A percentile compares a stretch with the other conserved stretches of the same genome.
Evolutionary conservation across 1,140 invertebrate species (phyloP).

Genomic region (Neocloeon triangulifer): DNA sequence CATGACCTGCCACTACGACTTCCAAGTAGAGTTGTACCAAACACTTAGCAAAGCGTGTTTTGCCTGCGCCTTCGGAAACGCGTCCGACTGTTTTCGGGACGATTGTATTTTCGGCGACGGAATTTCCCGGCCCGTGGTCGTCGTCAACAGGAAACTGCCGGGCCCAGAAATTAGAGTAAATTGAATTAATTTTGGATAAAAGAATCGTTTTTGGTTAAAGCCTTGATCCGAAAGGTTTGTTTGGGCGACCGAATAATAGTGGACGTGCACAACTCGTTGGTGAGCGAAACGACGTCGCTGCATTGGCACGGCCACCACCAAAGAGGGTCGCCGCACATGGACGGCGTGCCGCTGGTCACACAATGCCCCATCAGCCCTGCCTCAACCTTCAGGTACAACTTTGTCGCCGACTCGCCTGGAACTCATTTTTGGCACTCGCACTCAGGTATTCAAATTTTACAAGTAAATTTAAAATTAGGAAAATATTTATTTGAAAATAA

Average conservation of each 20-base stretch:
- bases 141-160: constrained; percentile 68
- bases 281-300: constrained; percentile 3
- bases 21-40: constrained; percentile 52
- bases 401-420: constrained; percentile 10
- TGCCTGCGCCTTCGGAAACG: constrained; percentile 52
- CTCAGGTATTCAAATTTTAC: neutral
- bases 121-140: constrained; percentile 39
- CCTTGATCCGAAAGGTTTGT: constrained; percentile 12
- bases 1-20: constrained; percentile 43
- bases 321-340: constrained; percentile 9
- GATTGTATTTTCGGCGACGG: constrained; percentile 72
- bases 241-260: constrained; percentile 17
- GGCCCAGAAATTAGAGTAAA: constrained; percentile 64
- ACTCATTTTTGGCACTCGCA: constrained; percentile 18
- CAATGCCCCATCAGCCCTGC: constrained; percentile 8
- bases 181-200: no score
- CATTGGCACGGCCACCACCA: constrained; percentile 8
- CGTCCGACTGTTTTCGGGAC: constrained; percentile 44
- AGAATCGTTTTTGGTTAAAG: no score
- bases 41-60: constrained; percentile 74
- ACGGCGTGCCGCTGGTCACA: constrained; percentile 9
- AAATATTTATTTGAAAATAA: neutral
- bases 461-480: neutral
- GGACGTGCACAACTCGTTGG: constrained; percentile 19
- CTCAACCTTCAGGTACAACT: constrained; percentile 11